Conservation (phyloP, 37 sponge, comb jelly and placozoan genomes). For the Eunapius fragilis region DNA sequence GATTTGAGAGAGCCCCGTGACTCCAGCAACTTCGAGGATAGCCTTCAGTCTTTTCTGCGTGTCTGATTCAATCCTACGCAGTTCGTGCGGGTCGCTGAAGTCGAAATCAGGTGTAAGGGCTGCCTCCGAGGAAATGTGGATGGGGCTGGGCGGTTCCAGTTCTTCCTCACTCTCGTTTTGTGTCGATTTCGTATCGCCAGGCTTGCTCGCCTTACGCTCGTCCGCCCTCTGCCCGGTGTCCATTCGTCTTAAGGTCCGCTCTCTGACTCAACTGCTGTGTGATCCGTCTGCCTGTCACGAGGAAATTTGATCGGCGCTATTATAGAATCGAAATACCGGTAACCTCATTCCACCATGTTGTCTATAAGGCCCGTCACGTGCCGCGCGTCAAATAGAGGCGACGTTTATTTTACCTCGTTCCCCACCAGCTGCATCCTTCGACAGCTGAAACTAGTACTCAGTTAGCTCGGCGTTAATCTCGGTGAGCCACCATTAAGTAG, state of each 20-base stretch:
- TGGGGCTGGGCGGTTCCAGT: constrained; percentile 37
- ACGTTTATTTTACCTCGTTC: background rate
- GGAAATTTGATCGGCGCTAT: background rate
- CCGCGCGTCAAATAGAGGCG: constrained; percentile 10
- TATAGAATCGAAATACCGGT: background rate
- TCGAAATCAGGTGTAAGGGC: constrained; percentile 35
- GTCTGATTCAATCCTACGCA: constrained; percentile 54
- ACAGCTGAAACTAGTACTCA: background rate
- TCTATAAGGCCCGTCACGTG: constrained; percentile 35
- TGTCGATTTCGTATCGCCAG: background rate
- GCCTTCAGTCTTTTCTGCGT: constrained; percentile 71
- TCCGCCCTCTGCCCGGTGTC: constrained; percentile 38
- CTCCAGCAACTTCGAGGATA: constrained; percentile 81
- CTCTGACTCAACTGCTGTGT: background rate
- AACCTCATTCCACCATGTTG: constrained; percentile 46
- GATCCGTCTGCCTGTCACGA: background rate
- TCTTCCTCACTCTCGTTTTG: constrained; percentile 52
- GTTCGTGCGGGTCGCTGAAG: constrained; percentile 50
- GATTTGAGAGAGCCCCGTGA: constrained; percentile 62
- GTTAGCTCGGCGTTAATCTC: background rate
- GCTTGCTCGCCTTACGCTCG: background rate
- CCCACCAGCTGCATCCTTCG: background rate
- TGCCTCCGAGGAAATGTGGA: constrained; percentile 40
- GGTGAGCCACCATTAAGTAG: background rate
- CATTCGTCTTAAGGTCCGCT: constrained; percentile 15